phyloP scores from a whole-genome alignment of 1,140 invertebrate genomes.

The Lycorma delicatula region DNA sequence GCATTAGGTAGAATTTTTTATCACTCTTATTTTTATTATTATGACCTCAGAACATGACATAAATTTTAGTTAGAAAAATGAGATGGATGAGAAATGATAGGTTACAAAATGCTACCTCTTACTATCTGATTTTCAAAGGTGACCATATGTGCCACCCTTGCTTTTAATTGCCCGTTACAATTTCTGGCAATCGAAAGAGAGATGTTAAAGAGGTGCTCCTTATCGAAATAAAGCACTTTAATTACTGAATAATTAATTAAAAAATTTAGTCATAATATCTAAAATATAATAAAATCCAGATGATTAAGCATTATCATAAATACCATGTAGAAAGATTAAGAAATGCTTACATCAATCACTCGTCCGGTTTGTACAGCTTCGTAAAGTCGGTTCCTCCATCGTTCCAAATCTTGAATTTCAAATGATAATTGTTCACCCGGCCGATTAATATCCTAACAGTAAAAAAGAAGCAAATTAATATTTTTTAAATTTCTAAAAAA shows the following conservation, averaged over 20 bases:
- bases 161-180: too few relatives aligned
- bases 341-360: slow-evolving; percentile 44
- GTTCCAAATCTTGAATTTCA: slow-evolving; percentile 59
- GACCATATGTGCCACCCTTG: too few relatives aligned
- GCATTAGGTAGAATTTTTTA: too few relatives aligned
- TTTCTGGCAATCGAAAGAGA: too few relatives aligned
- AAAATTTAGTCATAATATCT: not conserved
- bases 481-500: too few relatives aligned
- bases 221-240: not conserved
- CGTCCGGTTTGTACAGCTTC: slow-evolving; percentile 62
- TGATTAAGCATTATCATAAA: not conserved
- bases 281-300: too few relatives aligned
- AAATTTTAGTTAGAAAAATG: too few relatives aligned
- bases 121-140: too few relatives aligned
- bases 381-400: slow-evolving; percentile 64
- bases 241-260: not conserved
- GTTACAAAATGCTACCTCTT: too few relatives aligned
- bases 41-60: too few relatives aligned
- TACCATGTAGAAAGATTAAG: slow-evolving; percentile 6
- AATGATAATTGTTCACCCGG: slow-evolving; percentile 53
- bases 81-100: too few relatives aligned
- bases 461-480: not conserved
- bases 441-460: slow-evolving; percentile 48
- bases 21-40: too few relatives aligned
- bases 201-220: not conserved